These are phyloP conservation scores for Spheniscus humboldti DNA, from an alignment of 2,797 vertebrate genomes.

Conservation along the genomic window DNA sequence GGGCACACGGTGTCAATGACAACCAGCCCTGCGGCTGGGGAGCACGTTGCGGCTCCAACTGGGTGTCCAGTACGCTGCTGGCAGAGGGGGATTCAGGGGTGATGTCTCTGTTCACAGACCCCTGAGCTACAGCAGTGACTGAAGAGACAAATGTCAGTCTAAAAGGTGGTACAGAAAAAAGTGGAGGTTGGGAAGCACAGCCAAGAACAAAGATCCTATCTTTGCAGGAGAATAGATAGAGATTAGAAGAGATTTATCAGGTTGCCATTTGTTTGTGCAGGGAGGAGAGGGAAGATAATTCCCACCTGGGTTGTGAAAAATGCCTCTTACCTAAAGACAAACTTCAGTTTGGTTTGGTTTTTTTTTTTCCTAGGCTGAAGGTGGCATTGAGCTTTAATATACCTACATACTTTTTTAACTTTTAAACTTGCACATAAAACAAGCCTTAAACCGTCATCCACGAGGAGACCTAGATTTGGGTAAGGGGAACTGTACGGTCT, in stretches of 20 bases:
- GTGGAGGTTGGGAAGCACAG: neutral
- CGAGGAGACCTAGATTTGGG: neutral
- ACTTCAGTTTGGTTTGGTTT: neutral
- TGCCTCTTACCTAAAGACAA: neutral
- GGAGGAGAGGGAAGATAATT: neutral
- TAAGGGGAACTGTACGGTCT: neutral
- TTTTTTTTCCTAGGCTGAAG: neutral
- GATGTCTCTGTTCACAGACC: neutral
- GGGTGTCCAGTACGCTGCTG: neutral
- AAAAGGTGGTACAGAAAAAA: neutral
- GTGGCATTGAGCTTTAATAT: neutral
- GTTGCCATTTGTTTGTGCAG: neutral
- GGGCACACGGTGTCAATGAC: rapidly evolving
- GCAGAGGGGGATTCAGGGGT: rapidly evolving
- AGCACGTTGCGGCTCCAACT: rapidly evolving
- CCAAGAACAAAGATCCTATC: neutral
- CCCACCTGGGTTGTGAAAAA: neutral
- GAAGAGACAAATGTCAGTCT: neutral
- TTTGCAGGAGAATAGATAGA: neutral
- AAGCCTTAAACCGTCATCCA: neutral
- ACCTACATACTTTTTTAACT: too few species aligned
- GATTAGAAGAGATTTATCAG: neutral
- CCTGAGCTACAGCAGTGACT: neutral
- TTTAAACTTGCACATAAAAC: neutral
- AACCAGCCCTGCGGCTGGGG: neutral